Evolutionary conservation across 2,797 vertebrate genomes (phyloP).

Genomic region (Sparus aurata): DNA sequence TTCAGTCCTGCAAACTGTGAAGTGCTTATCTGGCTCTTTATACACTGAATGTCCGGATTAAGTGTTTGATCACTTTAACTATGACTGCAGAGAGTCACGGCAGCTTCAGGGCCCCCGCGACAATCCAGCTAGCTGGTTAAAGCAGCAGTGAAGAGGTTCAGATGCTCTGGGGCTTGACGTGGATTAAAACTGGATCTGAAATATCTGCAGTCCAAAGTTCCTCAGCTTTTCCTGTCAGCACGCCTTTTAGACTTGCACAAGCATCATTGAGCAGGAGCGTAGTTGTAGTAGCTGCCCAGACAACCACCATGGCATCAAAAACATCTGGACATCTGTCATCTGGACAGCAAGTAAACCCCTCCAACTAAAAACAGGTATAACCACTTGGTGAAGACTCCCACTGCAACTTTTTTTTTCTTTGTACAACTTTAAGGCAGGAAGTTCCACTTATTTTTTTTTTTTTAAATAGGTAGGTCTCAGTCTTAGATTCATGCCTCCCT

Average conservation of each 20-base stretch:
- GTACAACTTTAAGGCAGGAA: slow-evolving; percentile 81
- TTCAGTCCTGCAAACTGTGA: slow-evolving; percentile 56
- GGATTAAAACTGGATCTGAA: slow-evolving; percentile 48
- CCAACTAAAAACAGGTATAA: slow-evolving; percentile 63
- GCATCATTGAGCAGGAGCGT: slow-evolving; percentile 49
- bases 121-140: background rate
- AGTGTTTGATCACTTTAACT: slow-evolving; percentile 57
- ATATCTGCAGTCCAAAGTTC: slow-evolving; percentile 36
- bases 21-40: slow-evolving; percentile 62
- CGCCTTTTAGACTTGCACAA: slow-evolving; percentile 57
- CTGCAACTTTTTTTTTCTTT: slow-evolving; percentile 57
- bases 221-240: slow-evolving; percentile 50
- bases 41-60: slow-evolving; percentile 56
- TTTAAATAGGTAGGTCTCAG: slow-evolving; percentile 68
- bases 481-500: slow-evolving; percentile 75
- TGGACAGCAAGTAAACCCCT: slow-evolving; percentile 57
- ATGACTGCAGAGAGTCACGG: slow-evolving; percentile 21
- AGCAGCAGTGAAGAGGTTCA: slow-evolving; percentile 42
- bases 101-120: background rate
- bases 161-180: slow-evolving; percentile 32
- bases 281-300: slow-evolving; percentile 41
- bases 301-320: slow-evolving; percentile 38
- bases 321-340: slow-evolving; percentile 17
- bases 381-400: slow-evolving; percentile 63
- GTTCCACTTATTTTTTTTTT: slow-evolving; percentile 52